Percentiles rank a stretch among this genome's conserved stretches.
Evolutionary conservation across 2,888 invertebrate species (phyloP).

Genomic region (Dryobota labecula): DNA sequence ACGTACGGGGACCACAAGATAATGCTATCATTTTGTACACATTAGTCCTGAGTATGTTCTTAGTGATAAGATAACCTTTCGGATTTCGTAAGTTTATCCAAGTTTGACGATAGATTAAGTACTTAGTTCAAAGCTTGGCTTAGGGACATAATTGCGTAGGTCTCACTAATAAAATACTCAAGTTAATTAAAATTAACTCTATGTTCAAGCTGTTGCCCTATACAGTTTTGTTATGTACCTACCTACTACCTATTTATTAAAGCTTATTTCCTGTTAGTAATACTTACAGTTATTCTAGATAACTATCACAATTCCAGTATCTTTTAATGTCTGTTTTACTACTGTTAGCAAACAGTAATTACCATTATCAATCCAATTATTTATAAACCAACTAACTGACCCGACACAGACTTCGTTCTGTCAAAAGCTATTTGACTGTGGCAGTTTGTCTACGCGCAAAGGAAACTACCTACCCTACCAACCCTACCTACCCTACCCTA

Average conservation of each 20-base stretch:
- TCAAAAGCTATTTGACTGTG: too few species aligned
- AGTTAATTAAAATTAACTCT: background rate
- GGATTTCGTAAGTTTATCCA: conserved; percentile 43
- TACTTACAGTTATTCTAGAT: conserved; percentile 17
- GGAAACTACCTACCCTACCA: too few species aligned
- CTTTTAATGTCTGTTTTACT: conserved; percentile 22
- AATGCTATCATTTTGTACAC: conserved; percentile 47
- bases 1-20: conserved; percentile 32
- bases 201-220: background rate
- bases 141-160: background rate
- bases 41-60: conserved; percentile 18
- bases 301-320: conserved; percentile 21
- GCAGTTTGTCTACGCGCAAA: too few species aligned
- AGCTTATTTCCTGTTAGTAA: background rate
- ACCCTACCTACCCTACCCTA: too few species aligned
- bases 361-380: conserved; percentile 39
- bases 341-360: conserved; percentile 36
- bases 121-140: conserved; percentile 19
- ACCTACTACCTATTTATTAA: background rate
- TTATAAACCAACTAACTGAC: conserved; percentile 29
- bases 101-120: conserved; percentile 42
- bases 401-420: too few species aligned
- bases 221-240: background rate
- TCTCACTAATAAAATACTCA: conserved; percentile 2
- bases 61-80: conserved; percentile 40